Percentiles rank a stretch among this genome's conserved stretches.
Conservation (phyloP, 2,888 invertebrate genomes). For the Disparrhopalites patrizii region DNA sequence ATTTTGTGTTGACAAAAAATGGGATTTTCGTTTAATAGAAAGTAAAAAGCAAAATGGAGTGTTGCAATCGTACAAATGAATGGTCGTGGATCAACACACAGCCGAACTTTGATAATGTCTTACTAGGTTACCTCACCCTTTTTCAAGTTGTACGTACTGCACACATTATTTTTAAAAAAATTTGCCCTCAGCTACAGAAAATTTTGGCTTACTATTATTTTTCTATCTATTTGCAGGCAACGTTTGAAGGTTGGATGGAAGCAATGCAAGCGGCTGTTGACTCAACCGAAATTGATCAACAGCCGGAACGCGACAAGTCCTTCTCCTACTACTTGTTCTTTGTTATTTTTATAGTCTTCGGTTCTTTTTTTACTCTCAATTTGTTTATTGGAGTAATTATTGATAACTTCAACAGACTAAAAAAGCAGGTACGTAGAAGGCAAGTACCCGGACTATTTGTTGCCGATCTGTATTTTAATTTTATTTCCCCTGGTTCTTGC, state of each 20-base stretch:
- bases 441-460: too few relatives aligned
- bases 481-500: too few relatives aligned
- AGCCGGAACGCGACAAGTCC: constrained; percentile 83
- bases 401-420: constrained; percentile 96
- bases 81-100: constrained; percentile 89
- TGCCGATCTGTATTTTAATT: too few relatives aligned
- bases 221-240: not conserved
- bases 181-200: too few relatives aligned
- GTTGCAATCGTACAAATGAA: constrained; percentile 55
- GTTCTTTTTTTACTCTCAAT: constrained; percentile 94
- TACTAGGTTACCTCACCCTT: constrained; percentile 84
- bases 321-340: constrained; percentile 88
- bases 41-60: constrained; percentile 23
- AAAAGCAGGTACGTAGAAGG: constrained; percentile 73
- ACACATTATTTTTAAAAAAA: not conserved
- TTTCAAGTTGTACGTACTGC: constrained; percentile 68
- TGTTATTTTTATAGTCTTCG: constrained; percentile 92
- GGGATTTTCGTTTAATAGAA: constrained; percentile 6
- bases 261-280: constrained; percentile 75
- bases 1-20: not conserved
- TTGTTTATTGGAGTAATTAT: constrained; percentile 97
- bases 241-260: constrained; percentile 66
- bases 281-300: constrained; percentile 76
- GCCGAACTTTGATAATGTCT: constrained; percentile 92
- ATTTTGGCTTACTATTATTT: too few relatives aligned